phyloP scores from a whole-genome alignment of 92 coral and sea anemone genomes.

The Porites evermanni region DNA sequence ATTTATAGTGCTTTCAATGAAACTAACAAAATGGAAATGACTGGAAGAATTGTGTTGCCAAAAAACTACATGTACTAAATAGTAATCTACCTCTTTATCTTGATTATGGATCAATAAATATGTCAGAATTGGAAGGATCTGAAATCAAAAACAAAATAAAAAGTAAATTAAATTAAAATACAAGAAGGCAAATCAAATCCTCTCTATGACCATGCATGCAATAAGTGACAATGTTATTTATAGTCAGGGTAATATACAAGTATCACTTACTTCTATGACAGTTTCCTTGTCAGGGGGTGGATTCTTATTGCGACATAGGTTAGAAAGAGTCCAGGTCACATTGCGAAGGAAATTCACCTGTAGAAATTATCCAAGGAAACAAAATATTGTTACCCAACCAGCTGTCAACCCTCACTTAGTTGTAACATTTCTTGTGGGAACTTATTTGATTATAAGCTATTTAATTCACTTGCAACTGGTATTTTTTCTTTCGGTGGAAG shows the following conservation, averaged over 20 bases:
- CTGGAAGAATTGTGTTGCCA: too few species aligned
- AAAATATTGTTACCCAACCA: too few species aligned
- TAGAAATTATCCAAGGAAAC: neutral
- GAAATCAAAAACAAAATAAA: neutral
- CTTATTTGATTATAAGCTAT: too few species aligned
- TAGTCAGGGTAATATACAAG: too few species aligned
- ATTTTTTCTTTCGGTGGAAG: too few species aligned
- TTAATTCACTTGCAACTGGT: too few species aligned
- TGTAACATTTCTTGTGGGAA: too few species aligned
- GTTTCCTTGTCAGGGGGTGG: constrained; percentile 93
- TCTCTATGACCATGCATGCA: neutral
- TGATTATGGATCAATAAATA: constrained; percentile 59
- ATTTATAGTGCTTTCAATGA: too few species aligned
- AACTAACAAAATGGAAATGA: too few species aligned
- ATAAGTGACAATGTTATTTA: neutral
- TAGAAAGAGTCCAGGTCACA: constrained; percentile 97
- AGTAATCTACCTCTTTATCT: constrained; percentile 75
- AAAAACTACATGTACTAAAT: too few species aligned
- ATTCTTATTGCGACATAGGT: constrained; percentile 96
- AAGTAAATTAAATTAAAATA: too few species aligned
- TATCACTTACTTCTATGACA: constrained; percentile 72
- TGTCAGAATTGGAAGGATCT: constrained; percentile 89
- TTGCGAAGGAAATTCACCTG: constrained; percentile 88
- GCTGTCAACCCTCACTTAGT: too few species aligned
- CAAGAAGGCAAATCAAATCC: neutral